Conservation (phyloP, 1,140 invertebrate species). For the Dreissena rostriformis region DNA sequence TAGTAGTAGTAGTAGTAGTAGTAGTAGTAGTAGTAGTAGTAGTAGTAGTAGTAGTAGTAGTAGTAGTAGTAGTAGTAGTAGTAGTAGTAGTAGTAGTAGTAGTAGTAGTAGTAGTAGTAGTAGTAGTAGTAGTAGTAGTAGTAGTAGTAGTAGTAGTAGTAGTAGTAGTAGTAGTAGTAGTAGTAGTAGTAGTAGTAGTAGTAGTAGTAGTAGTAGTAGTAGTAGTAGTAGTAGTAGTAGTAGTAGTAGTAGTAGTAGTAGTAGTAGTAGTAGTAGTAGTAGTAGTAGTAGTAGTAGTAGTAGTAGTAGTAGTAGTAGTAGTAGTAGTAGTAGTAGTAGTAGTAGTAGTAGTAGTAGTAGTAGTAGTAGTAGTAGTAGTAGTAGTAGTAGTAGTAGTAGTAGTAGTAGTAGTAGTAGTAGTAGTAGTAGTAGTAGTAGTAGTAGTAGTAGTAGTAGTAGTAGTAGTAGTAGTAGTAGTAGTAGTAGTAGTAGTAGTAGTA, state of each 20-base stretch:
- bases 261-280: constrained; percentile 5
- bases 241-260: constrained; percentile 18
- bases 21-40: too few relatives aligned
- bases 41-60: too few relatives aligned
- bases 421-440: background rate
- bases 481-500: background rate
- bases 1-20: too few relatives aligned
- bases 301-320: constrained; percentile 1
- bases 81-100: too few relatives aligned
- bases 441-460: background rate
- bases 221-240: constrained; percentile 5
- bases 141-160: too few relatives aligned
- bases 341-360: background rate
- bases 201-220: background rate
- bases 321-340: constrained; percentile 8
- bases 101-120: too few relatives aligned
- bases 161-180: too few relatives aligned
- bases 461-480: background rate
- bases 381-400: background rate
- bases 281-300: background rate
- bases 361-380: constrained; percentile 1
- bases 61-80: too few relatives aligned
- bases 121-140: too few relatives aligned
- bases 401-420: background rate
- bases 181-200: too few relatives aligned